Conservation (phyloP, 2,113 vertebrate species). For the Platysternon megacephalum region DNA sequence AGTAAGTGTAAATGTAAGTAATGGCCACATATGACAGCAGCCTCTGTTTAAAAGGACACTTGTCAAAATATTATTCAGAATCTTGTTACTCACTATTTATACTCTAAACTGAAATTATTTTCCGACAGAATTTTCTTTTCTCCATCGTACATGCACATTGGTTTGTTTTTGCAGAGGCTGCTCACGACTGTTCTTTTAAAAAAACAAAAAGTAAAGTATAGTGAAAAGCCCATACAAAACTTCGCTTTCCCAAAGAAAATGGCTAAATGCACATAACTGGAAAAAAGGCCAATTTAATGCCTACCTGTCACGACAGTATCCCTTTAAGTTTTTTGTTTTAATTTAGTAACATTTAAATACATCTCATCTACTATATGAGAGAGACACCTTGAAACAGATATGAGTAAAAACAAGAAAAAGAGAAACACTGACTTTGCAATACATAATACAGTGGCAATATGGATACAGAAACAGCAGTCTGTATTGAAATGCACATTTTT, state of each 20-base stretch:
- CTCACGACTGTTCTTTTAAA: conserved; percentile 28
- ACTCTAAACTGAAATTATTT: conserved; percentile 56
- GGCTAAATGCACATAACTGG: accelerated
- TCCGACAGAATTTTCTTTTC: conserved; percentile 12
- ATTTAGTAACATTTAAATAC: neutral
- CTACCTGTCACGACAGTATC: neutral
- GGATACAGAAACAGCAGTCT: neutral
- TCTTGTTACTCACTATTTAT: conserved; percentile 52
- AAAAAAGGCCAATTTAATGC: neutral
- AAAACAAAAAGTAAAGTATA: neutral
- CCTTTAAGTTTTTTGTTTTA: neutral
- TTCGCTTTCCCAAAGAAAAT: neutral
- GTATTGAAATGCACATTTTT: neutral
- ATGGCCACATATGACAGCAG: conserved; percentile 63
- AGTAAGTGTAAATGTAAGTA: conserved; percentile 36
- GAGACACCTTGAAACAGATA: neutral
- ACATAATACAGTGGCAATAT: neutral
- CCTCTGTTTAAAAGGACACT: conserved; percentile 28
- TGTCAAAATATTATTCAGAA: conserved; percentile 67
- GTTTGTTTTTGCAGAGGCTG: neutral
- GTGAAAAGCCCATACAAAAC: neutral
- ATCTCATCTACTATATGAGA: neutral
- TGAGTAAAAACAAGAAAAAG: neutral
- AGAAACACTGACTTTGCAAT: accelerated
- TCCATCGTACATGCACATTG: neutral